Percentiles rank a stretch among this genome's conserved stretches.
Conservation (phyloP, 2,797 vertebrate species). For the Phataginus tricuspis region DNA sequence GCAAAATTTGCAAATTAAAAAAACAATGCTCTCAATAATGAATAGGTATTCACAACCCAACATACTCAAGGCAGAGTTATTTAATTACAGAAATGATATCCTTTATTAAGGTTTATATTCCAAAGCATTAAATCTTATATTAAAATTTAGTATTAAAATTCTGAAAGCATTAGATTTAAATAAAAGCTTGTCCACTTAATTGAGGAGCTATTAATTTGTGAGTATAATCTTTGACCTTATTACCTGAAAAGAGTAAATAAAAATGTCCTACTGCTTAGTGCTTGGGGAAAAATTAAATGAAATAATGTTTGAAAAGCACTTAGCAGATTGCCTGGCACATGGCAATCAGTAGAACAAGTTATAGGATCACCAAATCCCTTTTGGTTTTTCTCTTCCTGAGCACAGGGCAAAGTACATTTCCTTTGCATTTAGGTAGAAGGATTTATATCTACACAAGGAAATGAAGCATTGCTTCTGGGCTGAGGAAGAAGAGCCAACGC, state of each 20-base stretch:
- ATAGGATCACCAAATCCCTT: not conserved
- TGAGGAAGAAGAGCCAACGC: not conserved
- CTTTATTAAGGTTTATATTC: not conserved
- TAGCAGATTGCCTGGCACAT: not conserved
- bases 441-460: not conserved
- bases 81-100: not conserved
- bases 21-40: not conserved
- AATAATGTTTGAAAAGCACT: not conserved
- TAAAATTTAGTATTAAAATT: not conserved
- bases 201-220: not conserved
- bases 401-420: not conserved
- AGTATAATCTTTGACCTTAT: not conserved
- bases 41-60: not conserved
- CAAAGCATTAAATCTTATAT: not conserved
- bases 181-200: not conserved
- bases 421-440: not conserved
- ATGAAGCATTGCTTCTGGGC: not conserved
- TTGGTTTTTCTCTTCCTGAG: not conserved
- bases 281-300: not conserved
- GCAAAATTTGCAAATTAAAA: not conserved
- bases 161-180: not conserved
- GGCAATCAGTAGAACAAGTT: not conserved
- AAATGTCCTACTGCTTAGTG: not conserved
- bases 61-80: not conserved
- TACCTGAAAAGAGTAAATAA: not conserved